Evolutionary conservation across 2,888 invertebrate genomes (phyloP), one percentile per base, ranked within the genome.

Genomic region (Philereme vetulata): DNA sequence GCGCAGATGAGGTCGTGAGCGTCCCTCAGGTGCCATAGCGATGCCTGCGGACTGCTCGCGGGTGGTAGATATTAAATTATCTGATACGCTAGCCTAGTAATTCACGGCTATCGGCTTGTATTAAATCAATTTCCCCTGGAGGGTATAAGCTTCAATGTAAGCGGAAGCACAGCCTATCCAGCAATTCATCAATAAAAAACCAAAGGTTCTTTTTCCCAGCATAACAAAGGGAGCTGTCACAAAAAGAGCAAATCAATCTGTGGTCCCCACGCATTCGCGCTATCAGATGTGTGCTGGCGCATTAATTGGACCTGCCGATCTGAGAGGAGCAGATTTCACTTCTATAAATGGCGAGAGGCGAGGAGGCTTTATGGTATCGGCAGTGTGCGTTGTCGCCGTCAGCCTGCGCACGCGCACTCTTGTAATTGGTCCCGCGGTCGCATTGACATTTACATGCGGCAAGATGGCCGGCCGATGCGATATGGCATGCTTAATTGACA

Each of bases 381-480:
- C 68, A 75, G 71, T 78, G 81, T 80, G 86, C 86, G 86, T 82
- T 86, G 89, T 88, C 81, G 81, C 82, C 85, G 88, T 86, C 87
- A 85, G 77, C 78, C 64, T 79, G 88, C 87, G 88, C 88, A 78
- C 80, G 88, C 87, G 87, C 85, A 76, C 79, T 67, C 81, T 82
- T 89, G 90, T 91, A 91, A 92, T 91, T 92, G 91, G 91, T 89
- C 85, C 61, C 57, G 57, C 86, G 79, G 85, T 80, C 85, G 80
- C 81, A 80, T 84, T 90, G 91, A 91, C 91, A 88, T 88, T 88
- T 88, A 90, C 91, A 88, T 82, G 89, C 78, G 65, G 74, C 88
- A 89, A 90, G 90, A 91, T 90, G 90, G 90, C 89, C 81, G 89
- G 61, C 45, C 79, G 81, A 78, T 75, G 82, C 82, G 85, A 85